Evolutionary conservation across 2,797 vertebrate genomes (phyloP), one percentile per base, ranked within the genome.

Genomic region (Ficedula albicollis): DNA sequence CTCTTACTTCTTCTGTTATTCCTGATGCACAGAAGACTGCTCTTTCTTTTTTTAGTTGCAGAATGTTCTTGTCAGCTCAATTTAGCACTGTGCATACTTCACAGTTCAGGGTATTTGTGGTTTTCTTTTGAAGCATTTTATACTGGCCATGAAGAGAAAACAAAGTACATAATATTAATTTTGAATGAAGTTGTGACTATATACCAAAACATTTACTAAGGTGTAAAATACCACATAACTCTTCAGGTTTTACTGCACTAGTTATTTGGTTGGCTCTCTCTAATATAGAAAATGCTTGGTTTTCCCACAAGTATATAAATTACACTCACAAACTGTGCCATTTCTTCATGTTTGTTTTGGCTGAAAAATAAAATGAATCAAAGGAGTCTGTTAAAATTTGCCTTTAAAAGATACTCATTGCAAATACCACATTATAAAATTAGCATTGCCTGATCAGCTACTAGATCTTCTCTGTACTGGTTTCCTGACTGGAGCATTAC

Each of bases 1-100:
- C 44, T 89, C 44, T 55, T 14, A 2, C 48, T 93, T 43, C 58
- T 75, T 84, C 93, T 89, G 52, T 93, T 90, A 54, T 90, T 92
- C 36, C 55, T 77, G 41, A 74, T 68, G 41, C 4, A 5, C 49
- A 44, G 74, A 84, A 76, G 32, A 64, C 12, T 59, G 12, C 66
- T 88, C 62, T 73, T 78, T 86, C 58, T 76, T 67, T 90, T 87
- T 92, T 92, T 32, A 86, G 80, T 70, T 86, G 44, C 60, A 68
- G 34, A 39, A 73, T 84, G 55, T 87, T 84, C 87, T 83, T 26
- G 3, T 69, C 84, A 83, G 49, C 56, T 92, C 52, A 84, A 60
- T 5, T 44, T 55, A 73, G n/a, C 19, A 39, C 54, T 34, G 49
- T 51, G 25, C 6, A 15, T 77, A 43, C 43, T 74, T 90, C 63